Evolutionary conservation across 2,888 invertebrate species (phyloP), one percentile per base, ranked within the genome.

Genomic region (Idaea aversata): DNA sequence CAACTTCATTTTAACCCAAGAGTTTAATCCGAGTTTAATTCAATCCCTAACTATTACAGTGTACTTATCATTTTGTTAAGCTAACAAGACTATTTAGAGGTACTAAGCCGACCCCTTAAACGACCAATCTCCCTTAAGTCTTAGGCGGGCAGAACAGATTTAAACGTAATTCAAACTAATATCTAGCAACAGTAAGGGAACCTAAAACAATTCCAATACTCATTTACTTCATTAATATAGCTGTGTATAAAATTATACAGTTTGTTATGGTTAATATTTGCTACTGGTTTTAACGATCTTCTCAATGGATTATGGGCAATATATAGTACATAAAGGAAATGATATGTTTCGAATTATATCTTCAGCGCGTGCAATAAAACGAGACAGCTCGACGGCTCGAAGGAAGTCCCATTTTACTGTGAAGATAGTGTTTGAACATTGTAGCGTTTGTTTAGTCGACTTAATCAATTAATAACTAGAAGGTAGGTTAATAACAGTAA

Each of bases 391-490:
- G 10, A 15, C 57, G 13, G 15, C 57, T 58, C 15, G 15, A 16
- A 15, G 16, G 63, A 66, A 67, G 63, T 63, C n/a, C 59, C 47
- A 60, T 67, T 63, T 65, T 59, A 58, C 62, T 15, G 47, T 57
- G 61, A 57, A 16, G 58, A 59, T 25, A 25, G 57, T 34, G 66
- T 69, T 65, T 65, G 67, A 66, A 72, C 68, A 69, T 71, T 68
- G 66, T 66, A 70, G 70, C 68, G 74, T 72, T 72, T 66, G 67
- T 76, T 73, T 71, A 62, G 61, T 69, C 77, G 82, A 85, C 85
- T 72, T 73, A 80, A 87, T 85, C 86, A 86, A 88, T 86, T 85
- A 88, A 85, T 86, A 84, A 82, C 75, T 72, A 71, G 25, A 25
- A 2, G 3, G 67, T 71, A n/a, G 74, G 80, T 76, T 72, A n/a